phyloP scores from a whole-genome alignment of 2,113 vertebrate species.

The Pantherophis guttatus region DNA sequence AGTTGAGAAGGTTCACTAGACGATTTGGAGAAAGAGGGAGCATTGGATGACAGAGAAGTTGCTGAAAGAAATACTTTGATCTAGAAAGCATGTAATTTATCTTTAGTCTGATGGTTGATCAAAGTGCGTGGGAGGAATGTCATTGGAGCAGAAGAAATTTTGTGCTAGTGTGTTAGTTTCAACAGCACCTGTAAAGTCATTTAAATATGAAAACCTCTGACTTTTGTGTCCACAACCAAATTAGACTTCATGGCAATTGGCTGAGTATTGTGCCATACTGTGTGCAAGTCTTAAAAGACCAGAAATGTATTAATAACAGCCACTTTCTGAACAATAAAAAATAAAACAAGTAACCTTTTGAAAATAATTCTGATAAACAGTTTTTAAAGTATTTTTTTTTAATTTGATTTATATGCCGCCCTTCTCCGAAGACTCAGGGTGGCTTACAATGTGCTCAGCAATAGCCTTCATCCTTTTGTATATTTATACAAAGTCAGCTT shows the following conservation, averaged over 20 bases:
- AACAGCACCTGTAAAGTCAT: conserved; percentile 9
- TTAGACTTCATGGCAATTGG: conserved; percentile 1
- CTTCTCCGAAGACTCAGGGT: too few species aligned
- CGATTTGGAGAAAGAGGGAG: too few species aligned
- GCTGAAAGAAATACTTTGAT: background rate
- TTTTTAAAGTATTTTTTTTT: conserved; percentile 7
- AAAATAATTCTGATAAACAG: background rate
- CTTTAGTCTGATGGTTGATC: background rate
- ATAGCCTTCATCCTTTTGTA: too few species aligned
- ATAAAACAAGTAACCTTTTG: background rate
- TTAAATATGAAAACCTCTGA: background rate
- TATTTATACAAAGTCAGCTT: too few species aligned
- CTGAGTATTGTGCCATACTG: background rate
- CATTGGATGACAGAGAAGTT: background rate
- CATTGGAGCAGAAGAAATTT: background rate
- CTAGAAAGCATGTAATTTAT: background rate
- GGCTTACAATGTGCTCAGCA: too few species aligned
- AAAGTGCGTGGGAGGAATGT: background rate
- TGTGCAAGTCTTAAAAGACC: background rate
- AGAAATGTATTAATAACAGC: background rate
- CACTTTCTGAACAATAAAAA: background rate
- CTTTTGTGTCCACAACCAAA: background rate
- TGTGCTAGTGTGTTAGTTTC: background rate
- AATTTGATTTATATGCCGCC: too few species aligned
- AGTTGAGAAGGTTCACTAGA: background rate